Conservation (phyloP, 2,113 vertebrate genomes). For the Zosterops hypoxanthus region DNA sequence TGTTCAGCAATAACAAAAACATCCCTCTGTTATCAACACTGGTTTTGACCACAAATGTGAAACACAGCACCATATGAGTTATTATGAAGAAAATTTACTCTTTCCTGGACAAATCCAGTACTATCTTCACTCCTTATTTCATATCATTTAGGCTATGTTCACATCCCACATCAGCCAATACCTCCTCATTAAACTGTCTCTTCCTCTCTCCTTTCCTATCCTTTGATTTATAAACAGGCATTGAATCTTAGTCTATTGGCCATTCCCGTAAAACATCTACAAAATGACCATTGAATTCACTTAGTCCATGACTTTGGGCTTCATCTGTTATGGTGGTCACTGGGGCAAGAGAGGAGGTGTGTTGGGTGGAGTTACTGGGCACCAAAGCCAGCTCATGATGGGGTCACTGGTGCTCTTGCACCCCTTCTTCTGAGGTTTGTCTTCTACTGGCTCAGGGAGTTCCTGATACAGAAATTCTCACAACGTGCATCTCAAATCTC, state of each 20-base stretch:
- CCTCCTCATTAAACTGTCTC: background rate
- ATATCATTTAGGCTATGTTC: background rate
- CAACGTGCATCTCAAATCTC: background rate
- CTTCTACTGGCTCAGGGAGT: background rate
- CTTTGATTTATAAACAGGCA: background rate
- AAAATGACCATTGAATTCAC: background rate
- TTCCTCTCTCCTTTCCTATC: background rate
- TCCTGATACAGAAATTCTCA: background rate
- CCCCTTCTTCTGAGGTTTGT: accelerated
- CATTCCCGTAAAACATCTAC: background rate
- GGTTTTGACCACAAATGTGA: background rate
- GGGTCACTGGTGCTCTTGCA: background rate
- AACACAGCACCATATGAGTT: background rate
- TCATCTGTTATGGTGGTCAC: too few species aligned
- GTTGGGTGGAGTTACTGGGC: background rate
- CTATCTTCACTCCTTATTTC: background rate
- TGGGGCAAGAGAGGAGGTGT: background rate
- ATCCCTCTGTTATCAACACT: background rate
- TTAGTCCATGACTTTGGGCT: background rate
- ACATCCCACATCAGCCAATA: background rate
- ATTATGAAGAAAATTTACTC: background rate
- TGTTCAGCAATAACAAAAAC: background rate
- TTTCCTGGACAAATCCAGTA: background rate
- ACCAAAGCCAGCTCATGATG: background rate
- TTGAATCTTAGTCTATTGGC: background rate